Conservation (phyloP, 92 coral and sea anemone species). For the Epizoanthus fatuus region DNA sequence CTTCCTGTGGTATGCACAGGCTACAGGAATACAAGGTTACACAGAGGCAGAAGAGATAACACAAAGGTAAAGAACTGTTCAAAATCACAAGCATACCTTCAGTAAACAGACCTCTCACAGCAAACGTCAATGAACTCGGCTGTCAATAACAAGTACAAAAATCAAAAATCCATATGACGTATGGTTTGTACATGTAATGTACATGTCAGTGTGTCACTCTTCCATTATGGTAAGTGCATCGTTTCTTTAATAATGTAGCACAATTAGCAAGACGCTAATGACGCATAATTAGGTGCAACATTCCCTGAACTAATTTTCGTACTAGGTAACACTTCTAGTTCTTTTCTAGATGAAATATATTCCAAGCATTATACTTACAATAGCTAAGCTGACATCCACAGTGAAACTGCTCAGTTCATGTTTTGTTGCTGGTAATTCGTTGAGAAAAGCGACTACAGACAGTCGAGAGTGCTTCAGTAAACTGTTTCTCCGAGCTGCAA, state of each 20-base stretch:
- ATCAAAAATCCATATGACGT: background rate
- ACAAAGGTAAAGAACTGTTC: background rate
- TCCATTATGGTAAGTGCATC: no score
- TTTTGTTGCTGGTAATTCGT: conserved; percentile 89
- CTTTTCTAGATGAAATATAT: no score
- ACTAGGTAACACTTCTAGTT: no score
- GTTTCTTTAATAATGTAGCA: no score
- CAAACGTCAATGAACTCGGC: conserved; percentile 90
- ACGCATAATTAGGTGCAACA: background rate
- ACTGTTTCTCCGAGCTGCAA: conserved; percentile 68
- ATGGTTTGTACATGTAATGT: no score
- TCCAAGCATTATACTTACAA: conserved; percentile 64
- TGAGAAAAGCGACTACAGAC: conserved; percentile 97
- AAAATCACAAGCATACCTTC: conserved; percentile 71
- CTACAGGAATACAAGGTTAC: no score
- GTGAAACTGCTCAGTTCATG: conserved; percentile 87
- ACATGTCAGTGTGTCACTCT: no score
- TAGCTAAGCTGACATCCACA: conserved; percentile 85
- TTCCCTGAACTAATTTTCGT: no score
- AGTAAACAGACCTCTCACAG: conserved; percentile 89
- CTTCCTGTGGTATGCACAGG: no score
- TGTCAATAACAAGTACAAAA: conserved; percentile 17
- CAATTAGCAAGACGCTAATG: background rate
- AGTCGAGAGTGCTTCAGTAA: conserved; percentile 89
- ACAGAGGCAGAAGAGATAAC: no score